These are phyloP conservation scores for Genyomyrus donnyi DNA, from an alignment of 2,113 vertebrate species.

Conservation along the genomic window DNA sequence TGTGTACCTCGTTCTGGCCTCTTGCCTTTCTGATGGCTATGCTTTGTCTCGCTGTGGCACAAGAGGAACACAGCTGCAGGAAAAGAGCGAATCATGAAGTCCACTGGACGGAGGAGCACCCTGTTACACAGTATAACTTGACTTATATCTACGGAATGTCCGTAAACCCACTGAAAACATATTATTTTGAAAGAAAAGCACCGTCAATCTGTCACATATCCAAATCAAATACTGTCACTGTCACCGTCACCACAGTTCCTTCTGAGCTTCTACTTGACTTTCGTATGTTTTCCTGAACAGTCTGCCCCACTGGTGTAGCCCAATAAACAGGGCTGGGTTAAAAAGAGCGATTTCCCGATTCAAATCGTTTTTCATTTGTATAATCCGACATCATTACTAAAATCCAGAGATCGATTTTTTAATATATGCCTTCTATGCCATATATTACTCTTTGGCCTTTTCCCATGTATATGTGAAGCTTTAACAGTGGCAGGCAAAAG, in stretches of 20 bases:
- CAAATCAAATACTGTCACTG: too few species aligned
- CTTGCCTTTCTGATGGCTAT: conserved; percentile 71
- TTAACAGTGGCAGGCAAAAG: too few species aligned
- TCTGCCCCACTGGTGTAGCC: too few species aligned
- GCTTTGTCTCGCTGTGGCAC: conserved; percentile 66
- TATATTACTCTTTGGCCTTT: too few species aligned
- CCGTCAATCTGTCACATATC: background rate
- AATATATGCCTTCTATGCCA: too few species aligned
- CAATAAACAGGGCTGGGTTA: too few species aligned
- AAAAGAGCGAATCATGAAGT: background rate
- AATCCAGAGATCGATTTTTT: too few species aligned
- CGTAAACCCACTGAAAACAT: background rate
- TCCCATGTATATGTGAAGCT: too few species aligned
- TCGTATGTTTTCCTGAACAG: background rate
- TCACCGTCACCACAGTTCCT: background rate
- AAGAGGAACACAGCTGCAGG: conserved; percentile 65
- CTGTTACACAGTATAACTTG: background rate
- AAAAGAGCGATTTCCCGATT: too few species aligned
- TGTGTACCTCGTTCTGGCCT: conserved; percentile 80
- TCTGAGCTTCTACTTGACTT: background rate
- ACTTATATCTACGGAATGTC: background rate
- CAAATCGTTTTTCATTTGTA: too few species aligned
- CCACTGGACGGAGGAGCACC: background rate
- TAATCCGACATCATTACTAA: too few species aligned
- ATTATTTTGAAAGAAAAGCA: background rate